Evolutionary conservation across 2,113 vertebrate genomes (phyloP).

Genomic region (Ciconia stormi): DNA sequence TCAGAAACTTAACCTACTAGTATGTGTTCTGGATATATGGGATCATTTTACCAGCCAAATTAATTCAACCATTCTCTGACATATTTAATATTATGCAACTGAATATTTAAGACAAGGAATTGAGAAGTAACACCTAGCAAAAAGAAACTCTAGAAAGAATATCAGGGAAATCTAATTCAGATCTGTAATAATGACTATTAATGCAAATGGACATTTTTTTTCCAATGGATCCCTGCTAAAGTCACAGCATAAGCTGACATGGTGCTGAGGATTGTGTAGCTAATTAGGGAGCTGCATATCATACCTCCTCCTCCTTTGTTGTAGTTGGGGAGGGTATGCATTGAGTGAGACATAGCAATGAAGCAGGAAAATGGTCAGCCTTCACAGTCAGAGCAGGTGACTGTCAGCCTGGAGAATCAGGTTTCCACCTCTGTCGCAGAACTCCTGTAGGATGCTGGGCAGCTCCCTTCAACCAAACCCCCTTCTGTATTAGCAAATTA

Average conservation of each 20-base stretch:
- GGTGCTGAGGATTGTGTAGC: neutral
- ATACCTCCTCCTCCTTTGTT: neutral
- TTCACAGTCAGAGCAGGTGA: neutral
- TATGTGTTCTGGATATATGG: neutral
- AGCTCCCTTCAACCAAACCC: neutral
- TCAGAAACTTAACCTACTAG: neutral
- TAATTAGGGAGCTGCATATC: neutral
- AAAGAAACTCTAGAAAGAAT: neutral
- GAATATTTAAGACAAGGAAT: neutral
- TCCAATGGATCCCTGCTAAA: neutral
- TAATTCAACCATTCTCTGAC: neutral
- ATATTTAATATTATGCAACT: neutral
- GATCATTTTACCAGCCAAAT: neutral
- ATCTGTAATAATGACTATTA: neutral
- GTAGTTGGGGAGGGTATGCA: fast-evolving
- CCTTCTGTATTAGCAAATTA: neutral
- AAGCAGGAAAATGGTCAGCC: neutral
- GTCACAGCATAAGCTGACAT: neutral
- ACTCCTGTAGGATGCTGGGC: neutral
- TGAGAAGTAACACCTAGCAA: neutral
- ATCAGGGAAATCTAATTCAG: neutral
- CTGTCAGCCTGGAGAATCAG: neutral
- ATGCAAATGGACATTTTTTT: neutral
- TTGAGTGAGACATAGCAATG: neutral
- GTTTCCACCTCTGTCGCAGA: neutral